A percentile compares a stretch with the other conserved stretches of the same genome.
Evolutionary conservation across 2,113 vertebrate genomes (phyloP).

Genomic region (Ginglymostoma cirratum): DNA sequence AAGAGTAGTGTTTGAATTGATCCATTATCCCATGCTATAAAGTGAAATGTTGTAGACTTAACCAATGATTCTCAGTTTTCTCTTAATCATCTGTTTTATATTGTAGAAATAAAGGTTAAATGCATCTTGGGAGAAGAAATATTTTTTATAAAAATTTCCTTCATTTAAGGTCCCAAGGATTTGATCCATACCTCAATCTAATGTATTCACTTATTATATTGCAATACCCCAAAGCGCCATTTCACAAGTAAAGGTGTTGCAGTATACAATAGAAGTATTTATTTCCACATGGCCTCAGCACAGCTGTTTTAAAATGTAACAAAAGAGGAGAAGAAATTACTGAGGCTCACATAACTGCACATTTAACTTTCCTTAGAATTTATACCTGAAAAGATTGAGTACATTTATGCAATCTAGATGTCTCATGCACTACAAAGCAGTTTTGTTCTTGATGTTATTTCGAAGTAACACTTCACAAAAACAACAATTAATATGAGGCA

Average conservation of each 20-base stretch:
- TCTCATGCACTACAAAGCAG: not conserved
- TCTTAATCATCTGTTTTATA: not conserved
- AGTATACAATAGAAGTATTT: not conserved
- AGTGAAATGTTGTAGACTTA: not conserved
- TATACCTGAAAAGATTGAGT: not conserved
- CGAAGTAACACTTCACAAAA: not conserved
- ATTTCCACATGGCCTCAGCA: not conserved
- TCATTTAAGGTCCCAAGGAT: conserved; percentile 7
- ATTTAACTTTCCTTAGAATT: not conserved
- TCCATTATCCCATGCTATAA: not conserved
- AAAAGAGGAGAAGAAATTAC: not conserved
- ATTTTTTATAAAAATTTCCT: not conserved
- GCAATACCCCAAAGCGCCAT: not conserved
- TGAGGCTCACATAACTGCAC: no score
- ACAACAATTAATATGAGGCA: not conserved
- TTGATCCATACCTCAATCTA: not conserved
- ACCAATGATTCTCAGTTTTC: not conserved
- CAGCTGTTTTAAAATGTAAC: not conserved
- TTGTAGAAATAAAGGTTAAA: not conserved
- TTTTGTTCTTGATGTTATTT: not conserved
- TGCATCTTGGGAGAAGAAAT: not conserved
- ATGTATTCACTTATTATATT: not conserved
- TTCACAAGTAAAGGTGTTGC: not conserved
- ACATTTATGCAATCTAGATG: not conserved
- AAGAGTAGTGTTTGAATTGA: not conserved